Evolutionary conservation across 2,797 vertebrate genomes (phyloP).

Genomic region (Micrastur ruficollis): DNA sequence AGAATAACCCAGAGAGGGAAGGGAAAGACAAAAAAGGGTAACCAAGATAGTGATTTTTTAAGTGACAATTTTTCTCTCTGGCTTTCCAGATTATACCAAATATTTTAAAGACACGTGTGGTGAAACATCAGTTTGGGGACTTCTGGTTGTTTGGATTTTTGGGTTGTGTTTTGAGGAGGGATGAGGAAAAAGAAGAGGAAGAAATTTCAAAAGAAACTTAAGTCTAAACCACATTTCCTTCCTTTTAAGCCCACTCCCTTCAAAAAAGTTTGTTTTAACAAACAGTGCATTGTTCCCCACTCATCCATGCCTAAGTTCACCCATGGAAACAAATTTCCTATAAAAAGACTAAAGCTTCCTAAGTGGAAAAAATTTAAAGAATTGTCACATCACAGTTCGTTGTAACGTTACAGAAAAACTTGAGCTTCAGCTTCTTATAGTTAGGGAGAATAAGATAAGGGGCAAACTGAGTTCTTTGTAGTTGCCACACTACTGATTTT

Average conservation of each 20-base stretch:
- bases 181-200: background rate
- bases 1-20: background rate
- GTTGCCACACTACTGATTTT: background rate
- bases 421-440: background rate
- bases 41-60: background rate
- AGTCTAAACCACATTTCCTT: slow-evolving; percentile 38
- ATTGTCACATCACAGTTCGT: background rate
- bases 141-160: background rate
- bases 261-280: slow-evolving; percentile 18
- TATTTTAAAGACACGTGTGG: background rate
- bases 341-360: background rate
- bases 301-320: slow-evolving; percentile 4
- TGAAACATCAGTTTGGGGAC: background rate
- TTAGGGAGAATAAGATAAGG: background rate
- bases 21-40: background rate
- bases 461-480: background rate
- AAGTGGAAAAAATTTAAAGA: background rate
- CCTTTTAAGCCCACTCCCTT: slow-evolving; percentile 44
- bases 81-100: background rate
- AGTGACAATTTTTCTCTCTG: background rate
- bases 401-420: background rate
- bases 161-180: background rate
- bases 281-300: slow-evolving; percentile 35
- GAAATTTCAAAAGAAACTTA: slow-evolving; percentile 27
- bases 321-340: slow-evolving; percentile 16